These are phyloP conservation scores for Baronia brevicornis DNA, from an alignment of 2,888 invertebrate genomes.

Conservation along the genomic window DNA sequence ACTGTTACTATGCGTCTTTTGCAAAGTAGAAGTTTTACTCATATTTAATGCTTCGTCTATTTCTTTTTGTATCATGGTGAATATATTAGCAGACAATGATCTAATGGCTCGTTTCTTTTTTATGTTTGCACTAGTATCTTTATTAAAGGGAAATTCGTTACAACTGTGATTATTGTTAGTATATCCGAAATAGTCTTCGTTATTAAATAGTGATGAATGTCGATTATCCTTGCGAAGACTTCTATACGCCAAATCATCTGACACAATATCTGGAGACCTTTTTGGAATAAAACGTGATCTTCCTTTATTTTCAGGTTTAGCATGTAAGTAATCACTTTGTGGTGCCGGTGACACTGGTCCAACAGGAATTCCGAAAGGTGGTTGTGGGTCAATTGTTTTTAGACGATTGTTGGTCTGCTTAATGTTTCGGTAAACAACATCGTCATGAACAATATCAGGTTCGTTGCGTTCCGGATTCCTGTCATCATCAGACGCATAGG, in stretches of 20 bases:
- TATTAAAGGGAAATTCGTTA: conserved; percentile 46
- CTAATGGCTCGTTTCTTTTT: conserved; percentile 88
- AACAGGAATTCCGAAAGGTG: conserved; percentile 92
- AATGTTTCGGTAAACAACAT: conserved; percentile 88
- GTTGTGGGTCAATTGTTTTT: conserved; percentile 86
- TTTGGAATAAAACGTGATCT: conserved; percentile 79
- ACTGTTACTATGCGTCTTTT: conserved; percentile 78
- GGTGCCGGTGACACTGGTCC: conserved; percentile 88
- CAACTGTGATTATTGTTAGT: conserved; percentile 63
- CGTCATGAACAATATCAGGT: conserved; percentile 88
- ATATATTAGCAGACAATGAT: conserved; percentile 89
- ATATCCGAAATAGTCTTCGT: conserved; percentile 62
- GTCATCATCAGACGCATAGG: conserved; percentile 63
- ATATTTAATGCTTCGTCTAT: conserved; percentile 75
- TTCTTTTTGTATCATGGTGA: conserved; percentile 83
- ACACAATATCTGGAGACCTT: conserved; percentile 86
- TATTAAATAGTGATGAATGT: conserved; percentile 68
- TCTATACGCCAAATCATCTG: conserved; percentile 91
- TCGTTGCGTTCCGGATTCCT: conserved; percentile 79
- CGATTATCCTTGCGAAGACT: conserved; percentile 87
- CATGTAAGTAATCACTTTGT: conserved; percentile 89
- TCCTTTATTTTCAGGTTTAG: conserved; percentile 77
- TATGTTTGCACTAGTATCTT: conserved; percentile 57
- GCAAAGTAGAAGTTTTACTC: conserved; percentile 65
- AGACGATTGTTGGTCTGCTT: conserved; percentile 84